Percentiles rank a stretch among this genome's conserved stretches.
Evolutionary conservation across 2,113 vertebrate genomes (phyloP).

Genomic region (Thryonomys swinderianus): DNA sequence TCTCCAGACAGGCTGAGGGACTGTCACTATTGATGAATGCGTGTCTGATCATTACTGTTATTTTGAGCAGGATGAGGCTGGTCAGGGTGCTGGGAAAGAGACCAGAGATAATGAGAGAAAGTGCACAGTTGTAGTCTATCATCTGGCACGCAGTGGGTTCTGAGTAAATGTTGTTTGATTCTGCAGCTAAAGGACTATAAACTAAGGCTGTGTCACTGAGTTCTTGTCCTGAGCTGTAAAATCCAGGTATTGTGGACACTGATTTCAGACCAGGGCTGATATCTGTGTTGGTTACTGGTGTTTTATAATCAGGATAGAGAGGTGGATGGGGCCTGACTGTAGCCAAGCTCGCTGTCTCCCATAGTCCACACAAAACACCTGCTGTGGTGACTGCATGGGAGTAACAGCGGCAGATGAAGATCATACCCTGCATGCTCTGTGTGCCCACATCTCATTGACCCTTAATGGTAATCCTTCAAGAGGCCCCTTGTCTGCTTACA

Average conservation of each 20-base stretch:
- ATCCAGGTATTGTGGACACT: background rate
- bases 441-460: background rate
- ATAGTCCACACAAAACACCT: background rate
- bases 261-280: background rate
- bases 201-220: background rate
- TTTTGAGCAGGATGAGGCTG: background rate
- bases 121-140: accelerated
- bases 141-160: background rate
- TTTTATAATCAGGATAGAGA: background rate
- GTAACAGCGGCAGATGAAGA: background rate
- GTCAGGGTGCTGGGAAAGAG: background rate
- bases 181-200: background rate
- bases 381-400: too few relatives aligned
- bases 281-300: background rate
- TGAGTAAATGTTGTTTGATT: background rate
- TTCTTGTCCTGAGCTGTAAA: background rate
- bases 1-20: background rate
- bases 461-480: accelerated
- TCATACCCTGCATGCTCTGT: accelerated
- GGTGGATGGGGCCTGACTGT: accelerated
- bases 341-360: background rate
- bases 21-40: background rate
- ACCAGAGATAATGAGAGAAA: background rate
- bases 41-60: background rate
- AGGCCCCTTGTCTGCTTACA: background rate